A percentile compares a stretch with the other conserved stretches of the same genome.
Conservation (phyloP, 2,797 vertebrate species). For the Darevskia nairensis region DNA sequence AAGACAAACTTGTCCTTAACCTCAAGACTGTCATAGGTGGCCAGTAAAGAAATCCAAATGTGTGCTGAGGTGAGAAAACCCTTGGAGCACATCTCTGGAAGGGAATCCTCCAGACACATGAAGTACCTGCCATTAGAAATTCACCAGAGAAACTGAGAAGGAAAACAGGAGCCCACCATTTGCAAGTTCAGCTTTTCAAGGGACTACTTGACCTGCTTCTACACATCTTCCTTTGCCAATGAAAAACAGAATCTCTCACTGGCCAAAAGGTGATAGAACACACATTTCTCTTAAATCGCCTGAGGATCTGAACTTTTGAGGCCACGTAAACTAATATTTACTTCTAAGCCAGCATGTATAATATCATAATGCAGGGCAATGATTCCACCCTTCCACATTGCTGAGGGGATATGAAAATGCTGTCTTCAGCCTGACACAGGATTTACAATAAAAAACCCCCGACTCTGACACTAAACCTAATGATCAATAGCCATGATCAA, state of each 20-base stretch:
- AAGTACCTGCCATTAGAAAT: slow-evolving; percentile 26
- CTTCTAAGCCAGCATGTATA: not conserved
- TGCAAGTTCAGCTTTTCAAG: slow-evolving; percentile 44
- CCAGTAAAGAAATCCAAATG: slow-evolving; percentile 58
- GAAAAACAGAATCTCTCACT: slow-evolving; percentile 28
- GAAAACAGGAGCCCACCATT: slow-evolving; percentile 36
- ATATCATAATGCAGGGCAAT: not conserved
- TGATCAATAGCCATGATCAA: slow-evolving; percentile 40
- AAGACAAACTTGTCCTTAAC: slow-evolving; percentile 50
- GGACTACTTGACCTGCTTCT: slow-evolving; percentile 8
- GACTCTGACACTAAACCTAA: slow-evolving; percentile 54
- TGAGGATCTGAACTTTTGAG: slow-evolving; percentile 53
- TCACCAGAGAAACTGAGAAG: not conserved
- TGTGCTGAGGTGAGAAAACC: slow-evolving; percentile 58
- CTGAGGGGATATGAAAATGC: slow-evolving; percentile 53
- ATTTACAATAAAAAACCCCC: slow-evolving; percentile 42
- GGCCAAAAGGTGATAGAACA: slow-evolving; percentile 37
- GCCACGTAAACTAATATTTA: slow-evolving; percentile 38
- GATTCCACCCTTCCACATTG: slow-evolving; percentile 21
- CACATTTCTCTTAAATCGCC: not conserved
- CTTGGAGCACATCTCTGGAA: slow-evolving; percentile 37
- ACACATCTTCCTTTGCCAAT: slow-evolving; percentile 11
- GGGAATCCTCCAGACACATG: slow-evolving; percentile 28
- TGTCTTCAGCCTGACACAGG: slow-evolving; percentile 38
- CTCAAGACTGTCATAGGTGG: slow-evolving; percentile 33